Conservation (phyloP, 1,140 invertebrate species). For the Hyphantria cunea region DNA sequence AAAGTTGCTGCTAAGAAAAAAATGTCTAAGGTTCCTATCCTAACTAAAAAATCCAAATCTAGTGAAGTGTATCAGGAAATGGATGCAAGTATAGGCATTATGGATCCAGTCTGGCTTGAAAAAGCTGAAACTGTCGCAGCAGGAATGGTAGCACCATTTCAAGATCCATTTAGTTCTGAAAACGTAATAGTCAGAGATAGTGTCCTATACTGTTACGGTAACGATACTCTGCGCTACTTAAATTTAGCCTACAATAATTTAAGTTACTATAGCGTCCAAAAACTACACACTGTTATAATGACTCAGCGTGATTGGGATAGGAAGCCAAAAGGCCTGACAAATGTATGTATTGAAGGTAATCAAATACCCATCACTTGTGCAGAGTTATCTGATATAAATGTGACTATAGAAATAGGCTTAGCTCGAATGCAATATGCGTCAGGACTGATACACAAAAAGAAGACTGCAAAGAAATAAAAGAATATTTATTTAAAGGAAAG, state of each 20-base stretch:
- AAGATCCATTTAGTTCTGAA: conserved; percentile 46
- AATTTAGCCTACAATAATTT: conserved; percentile 63
- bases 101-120: too few relatives aligned
- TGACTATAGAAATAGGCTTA: too few relatives aligned
- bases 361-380: conserved; percentile 46
- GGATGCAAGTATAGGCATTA: too few relatives aligned
- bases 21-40: too few relatives aligned
- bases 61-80: too few relatives aligned
- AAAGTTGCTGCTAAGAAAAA: too few relatives aligned
- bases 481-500: too few relatives aligned
- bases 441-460: too few relatives aligned
- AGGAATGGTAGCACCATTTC: conserved; percentile 41
- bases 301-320: conserved; percentile 47
- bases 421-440: too few relatives aligned
- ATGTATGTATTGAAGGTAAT: conserved; percentile 60
- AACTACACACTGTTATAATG: conserved; percentile 44
- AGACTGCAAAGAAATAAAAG: too few relatives aligned
- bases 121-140: too few relatives aligned
- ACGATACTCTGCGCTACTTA: conserved; percentile 50
- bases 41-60: too few relatives aligned
- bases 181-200: conserved; percentile 43
- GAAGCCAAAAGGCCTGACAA: conserved; percentile 52
- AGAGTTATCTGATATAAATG: conserved; percentile 41
- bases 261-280: conserved; percentile 46
- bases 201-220: conserved; percentile 48